Conservation (phyloP, 2,797 vertebrate species). For the Eospalax fontanierii region DNA sequence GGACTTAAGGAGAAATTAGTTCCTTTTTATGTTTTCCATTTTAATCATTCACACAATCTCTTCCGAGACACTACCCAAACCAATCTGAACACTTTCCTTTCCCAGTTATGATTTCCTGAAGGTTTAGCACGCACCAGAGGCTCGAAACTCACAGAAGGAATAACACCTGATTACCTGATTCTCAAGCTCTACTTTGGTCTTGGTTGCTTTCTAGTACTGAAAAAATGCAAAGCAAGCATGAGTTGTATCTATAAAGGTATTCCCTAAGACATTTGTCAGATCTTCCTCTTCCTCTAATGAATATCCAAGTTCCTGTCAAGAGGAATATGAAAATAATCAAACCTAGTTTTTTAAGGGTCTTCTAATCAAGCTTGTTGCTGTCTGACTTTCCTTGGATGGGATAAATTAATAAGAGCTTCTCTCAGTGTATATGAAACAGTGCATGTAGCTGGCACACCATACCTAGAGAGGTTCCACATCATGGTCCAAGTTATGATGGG, state of each 20-base stretch:
- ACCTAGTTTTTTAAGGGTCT: background rate
- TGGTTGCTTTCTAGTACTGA: constrained; percentile 57
- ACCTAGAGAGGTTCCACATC: background rate
- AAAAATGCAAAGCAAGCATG: constrained; percentile 71
- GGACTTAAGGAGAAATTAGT: background rate
- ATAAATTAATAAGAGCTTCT: background rate
- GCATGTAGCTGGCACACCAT: background rate
- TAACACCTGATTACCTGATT: constrained; percentile 30
- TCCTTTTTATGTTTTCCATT: constrained; percentile 28
- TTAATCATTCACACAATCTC: constrained; percentile 23
- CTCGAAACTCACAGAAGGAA: background rate
- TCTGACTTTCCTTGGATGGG: background rate
- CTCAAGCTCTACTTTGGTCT: background rate
- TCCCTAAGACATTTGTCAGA: constrained; percentile 3
- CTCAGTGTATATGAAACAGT: background rate
- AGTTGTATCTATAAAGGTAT: constrained; percentile 72
- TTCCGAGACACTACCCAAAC: background rate
- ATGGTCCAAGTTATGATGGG: background rate
- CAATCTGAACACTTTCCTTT: background rate
- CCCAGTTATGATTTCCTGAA: background rate
- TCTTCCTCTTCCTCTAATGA: background rate
- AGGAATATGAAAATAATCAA: constrained; percentile 40
- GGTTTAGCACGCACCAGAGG: background rate
- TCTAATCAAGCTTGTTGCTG: background rate
- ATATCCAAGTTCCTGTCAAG: constrained; percentile 11